Evolutionary conservation across 2,888 invertebrate genomes (phyloP).

Genomic region (Hydropsyche betteni): DNA sequence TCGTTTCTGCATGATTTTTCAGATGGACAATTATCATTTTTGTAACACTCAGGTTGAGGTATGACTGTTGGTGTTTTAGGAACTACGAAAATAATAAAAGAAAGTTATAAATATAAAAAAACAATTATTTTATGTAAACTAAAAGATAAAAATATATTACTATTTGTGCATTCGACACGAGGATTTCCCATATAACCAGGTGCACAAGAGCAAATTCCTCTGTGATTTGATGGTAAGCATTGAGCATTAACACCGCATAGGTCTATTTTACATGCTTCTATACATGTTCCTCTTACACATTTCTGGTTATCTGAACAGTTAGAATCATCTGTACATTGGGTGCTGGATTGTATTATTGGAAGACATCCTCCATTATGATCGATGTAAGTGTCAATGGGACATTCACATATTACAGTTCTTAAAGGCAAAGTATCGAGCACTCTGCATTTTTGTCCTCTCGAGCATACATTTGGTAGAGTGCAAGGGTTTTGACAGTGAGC

Average conservation of each 20-base stretch:
- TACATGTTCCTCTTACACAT: conserved; percentile 79
- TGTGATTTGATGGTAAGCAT: conserved; percentile 79
- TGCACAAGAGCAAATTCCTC: conserved; percentile 81
- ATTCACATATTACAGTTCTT: conserved; percentile 86
- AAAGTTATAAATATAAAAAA: conserved; percentile 17
- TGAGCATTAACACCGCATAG: conserved; percentile 85
- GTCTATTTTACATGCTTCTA: conserved; percentile 80
- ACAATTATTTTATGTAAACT: conserved; percentile 10
- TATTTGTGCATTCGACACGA: conserved; percentile 75
- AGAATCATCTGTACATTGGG: conserved; percentile 75
- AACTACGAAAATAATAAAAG: conserved; percentile 50
- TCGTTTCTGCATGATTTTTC: conserved; percentile 82
- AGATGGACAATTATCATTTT: conserved; percentile 78
- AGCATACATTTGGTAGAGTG: conserved; percentile 75
- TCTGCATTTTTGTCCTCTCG: conserved; percentile 79
- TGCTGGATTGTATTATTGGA: conserved; percentile 64
- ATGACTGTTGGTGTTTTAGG: conserved; percentile 54
- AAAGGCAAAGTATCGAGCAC: conserved; percentile 82
- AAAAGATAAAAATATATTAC: conserved; percentile 58
- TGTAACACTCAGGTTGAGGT: conserved; percentile 74
- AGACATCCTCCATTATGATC: conserved; percentile 79
- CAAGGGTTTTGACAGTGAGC: conserved; percentile 82
- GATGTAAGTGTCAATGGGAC: conserved; percentile 82
- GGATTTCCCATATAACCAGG: conserved; percentile 81
- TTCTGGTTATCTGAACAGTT: conserved; percentile 80